Evolutionary conservation across 2,113 vertebrate species (phyloP).

Genomic region (Hippolais icterina): DNA sequence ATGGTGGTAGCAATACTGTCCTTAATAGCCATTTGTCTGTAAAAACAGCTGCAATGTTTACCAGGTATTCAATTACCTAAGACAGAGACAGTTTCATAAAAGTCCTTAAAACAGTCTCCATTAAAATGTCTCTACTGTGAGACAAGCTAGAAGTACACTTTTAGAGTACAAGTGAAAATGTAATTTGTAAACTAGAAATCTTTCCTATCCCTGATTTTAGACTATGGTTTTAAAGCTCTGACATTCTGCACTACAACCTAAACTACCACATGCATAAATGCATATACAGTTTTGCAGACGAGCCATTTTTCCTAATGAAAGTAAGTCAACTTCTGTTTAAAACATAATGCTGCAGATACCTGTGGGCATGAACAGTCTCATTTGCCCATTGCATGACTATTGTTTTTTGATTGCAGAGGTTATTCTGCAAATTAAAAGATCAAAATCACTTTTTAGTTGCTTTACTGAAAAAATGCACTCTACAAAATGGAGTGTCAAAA

Average conservation of each 20-base stretch:
- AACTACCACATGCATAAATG: slow-evolving; percentile 24
- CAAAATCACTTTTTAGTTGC: slow-evolving; percentile 1
- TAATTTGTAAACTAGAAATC: not conserved
- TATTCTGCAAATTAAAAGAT: slow-evolving; percentile 50
- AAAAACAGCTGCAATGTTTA: not conserved
- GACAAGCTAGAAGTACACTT: not conserved
- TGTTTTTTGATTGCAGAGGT: slow-evolving; percentile 65
- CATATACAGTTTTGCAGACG: not conserved
- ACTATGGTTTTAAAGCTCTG: slow-evolving; percentile 25
- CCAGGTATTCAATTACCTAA: not conserved
- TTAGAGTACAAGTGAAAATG: not conserved
- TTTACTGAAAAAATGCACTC: slow-evolving; percentile 16
- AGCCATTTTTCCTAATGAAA: slow-evolving; percentile 58
- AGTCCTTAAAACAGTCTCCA: not conserved
- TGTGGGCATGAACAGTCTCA: slow-evolving; percentile 19
- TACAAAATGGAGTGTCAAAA: not conserved
- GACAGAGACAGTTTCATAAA: not conserved
- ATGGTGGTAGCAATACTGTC: not conserved
- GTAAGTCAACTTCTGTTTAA: slow-evolving; percentile 54
- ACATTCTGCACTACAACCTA: slow-evolving; percentile 8
- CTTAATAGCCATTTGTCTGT: not conserved
- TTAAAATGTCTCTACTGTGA: not conserved
- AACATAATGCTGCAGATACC: slow-evolving; percentile 14
- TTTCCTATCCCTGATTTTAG: not conserved
- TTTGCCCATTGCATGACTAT: slow-evolving; percentile 31